Percentiles rank a stretch among this genome's conserved stretches.
Conservation (phyloP, 2,888 invertebrate species). For the Sylvicola cinctus region DNA sequence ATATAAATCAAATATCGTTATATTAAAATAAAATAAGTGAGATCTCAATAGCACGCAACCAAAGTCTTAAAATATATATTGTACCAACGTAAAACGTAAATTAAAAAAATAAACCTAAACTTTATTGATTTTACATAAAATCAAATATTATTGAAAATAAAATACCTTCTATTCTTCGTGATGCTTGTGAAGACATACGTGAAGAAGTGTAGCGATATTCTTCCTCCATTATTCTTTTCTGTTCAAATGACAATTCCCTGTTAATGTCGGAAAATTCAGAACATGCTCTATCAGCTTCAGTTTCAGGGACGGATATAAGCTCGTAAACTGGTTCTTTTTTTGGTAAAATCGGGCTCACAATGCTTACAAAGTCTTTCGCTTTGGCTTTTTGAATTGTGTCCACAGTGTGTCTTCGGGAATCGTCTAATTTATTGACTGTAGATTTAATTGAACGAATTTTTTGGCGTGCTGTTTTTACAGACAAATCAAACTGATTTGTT, state of each 20-base stretch:
- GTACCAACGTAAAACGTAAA: no score
- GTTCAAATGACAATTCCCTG: no score
- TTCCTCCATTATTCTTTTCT: no score
- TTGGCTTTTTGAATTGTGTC: conserved; percentile 26
- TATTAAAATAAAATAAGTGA: no score
- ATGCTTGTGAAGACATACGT: conserved; percentile 35
- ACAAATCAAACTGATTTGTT: conserved; percentile 17
- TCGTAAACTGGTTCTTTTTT: conserved; percentile 21
- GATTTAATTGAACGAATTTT: conserved; percentile 24
- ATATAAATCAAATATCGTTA: no score
- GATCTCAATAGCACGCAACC: no score
- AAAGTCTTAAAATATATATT: no score
- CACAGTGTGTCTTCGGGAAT: conserved; percentile 23
- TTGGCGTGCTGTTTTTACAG: conserved; percentile 22
- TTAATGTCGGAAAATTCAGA: conserved; percentile 12
- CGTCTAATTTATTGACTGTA: conserved; percentile 21
- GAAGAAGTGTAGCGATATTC: conserved; percentile 17
- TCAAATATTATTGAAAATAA: background rate
- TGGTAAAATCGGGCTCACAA: conserved; percentile 22
- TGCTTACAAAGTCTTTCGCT: conserved; percentile 23
- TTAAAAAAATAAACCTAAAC: background rate
- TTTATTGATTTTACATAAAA: background rate
- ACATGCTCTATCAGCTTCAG: conserved; percentile 13
- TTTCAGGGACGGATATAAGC: conserved; percentile 19
- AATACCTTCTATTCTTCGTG: conserved; percentile 39